These are phyloP conservation scores for Mesopsocus fuscifrons DNA, from an alignment of 2,888 invertebrate species.

Conservation along the genomic window DNA sequence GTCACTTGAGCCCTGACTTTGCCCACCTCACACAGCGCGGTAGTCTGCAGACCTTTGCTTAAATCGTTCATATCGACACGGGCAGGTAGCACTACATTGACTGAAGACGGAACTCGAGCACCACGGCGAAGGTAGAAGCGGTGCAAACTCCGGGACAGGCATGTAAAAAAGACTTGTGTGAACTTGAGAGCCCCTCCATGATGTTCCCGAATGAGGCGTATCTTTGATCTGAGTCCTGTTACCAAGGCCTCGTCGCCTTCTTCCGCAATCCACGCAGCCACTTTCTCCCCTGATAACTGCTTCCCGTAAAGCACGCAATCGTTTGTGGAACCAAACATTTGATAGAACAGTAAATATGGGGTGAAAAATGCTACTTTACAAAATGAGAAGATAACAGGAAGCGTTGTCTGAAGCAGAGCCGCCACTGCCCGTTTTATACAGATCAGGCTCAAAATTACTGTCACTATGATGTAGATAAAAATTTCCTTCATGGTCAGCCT, in stretches of 20 bases:
- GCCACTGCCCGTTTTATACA: no score
- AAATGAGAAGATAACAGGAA: no score
- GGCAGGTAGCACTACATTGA: not conserved
- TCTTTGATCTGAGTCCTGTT: not conserved
- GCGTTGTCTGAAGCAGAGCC: no score
- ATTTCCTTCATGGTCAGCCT: no score
- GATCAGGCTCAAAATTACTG: no score
- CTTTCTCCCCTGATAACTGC: not conserved
- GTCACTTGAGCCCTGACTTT: not conserved
- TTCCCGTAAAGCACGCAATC: not conserved
- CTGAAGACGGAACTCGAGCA: not conserved
- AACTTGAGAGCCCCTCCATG: not conserved
- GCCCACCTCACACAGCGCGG: not conserved
- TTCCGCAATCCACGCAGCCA: not conserved
- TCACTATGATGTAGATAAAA: no score
- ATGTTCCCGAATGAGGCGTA: not conserved
- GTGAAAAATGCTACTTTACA: not conserved
- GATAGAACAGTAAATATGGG: not conserved
- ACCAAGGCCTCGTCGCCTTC: not conserved
- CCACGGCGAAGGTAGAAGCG: not conserved
- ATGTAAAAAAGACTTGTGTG: not conserved
- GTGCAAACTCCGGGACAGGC: not conserved
- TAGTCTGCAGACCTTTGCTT: not conserved
- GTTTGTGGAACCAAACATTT: not conserved
- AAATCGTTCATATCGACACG: not conserved